Conservation (phyloP, 2,888 invertebrate species). For the Drepanosiphum platanoidis region DNA sequence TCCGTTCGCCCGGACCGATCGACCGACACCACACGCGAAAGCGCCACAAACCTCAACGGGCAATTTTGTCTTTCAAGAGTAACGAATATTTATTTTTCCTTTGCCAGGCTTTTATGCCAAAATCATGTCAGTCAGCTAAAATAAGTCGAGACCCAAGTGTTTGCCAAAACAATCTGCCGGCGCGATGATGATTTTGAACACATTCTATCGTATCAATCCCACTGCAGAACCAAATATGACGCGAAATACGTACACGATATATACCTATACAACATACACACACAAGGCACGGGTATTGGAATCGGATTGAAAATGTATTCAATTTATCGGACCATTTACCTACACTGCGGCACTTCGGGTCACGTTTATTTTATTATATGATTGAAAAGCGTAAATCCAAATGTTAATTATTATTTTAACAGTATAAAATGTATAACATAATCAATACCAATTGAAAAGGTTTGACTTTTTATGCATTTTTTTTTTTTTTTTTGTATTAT, state of each 20-base stretch:
- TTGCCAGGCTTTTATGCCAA: background rate
- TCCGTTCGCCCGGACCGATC: background rate
- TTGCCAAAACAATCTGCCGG: conserved; percentile 6
- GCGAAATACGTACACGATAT: background rate
- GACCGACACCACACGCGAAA: conserved; percentile 6
- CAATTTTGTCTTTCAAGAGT: background rate
- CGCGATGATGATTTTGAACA: background rate
- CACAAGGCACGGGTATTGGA: background rate
- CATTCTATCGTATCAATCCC: background rate
- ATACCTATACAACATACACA: background rate
- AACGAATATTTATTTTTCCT: background rate
- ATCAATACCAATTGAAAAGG: background rate
- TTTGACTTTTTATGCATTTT: background rate
- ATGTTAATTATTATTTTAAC: background rate
- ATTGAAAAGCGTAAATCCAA: background rate
- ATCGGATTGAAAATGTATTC: background rate
- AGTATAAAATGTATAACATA: too few relatives aligned
- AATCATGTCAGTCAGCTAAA: background rate
- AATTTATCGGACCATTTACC: background rate
- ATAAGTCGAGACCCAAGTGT: conserved; percentile 2
- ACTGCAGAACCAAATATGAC: background rate
- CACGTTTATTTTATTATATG: background rate
- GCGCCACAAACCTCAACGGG: background rate
- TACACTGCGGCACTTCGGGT: background rate
- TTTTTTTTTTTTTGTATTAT: background rate